Percentiles rank a stretch among this genome's conserved stretches.
Conservation (phyloP, 2,797 vertebrate genomes). For the Poecilia wingei region DNA sequence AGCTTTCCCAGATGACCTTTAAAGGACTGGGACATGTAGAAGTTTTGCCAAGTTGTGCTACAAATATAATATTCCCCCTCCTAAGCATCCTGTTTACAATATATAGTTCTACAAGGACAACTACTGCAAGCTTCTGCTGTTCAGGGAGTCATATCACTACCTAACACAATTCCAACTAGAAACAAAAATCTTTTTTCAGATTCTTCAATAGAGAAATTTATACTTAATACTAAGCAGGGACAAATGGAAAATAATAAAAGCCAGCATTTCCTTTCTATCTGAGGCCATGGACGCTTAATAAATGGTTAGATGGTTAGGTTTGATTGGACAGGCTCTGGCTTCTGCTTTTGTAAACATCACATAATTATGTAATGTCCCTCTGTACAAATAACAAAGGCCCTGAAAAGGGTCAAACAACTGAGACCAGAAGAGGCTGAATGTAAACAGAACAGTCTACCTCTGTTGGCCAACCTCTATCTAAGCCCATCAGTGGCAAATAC, state of each 20-base stretch:
- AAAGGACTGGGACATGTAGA: neutral
- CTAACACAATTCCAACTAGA: neutral
- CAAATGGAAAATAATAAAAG: neutral
- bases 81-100: neutral
- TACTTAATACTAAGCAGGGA: neutral
- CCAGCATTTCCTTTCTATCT: neutral
- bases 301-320: neutral
- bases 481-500: conserved; percentile 6
- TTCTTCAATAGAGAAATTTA: neutral
- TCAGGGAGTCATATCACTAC: neutral
- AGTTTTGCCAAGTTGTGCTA: neutral
- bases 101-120: neutral
- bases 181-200: neutral
- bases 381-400: neutral
- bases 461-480: neutral
- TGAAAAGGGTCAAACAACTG: neutral
- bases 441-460: conserved; percentile 6
- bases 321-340: neutral
- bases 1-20: conserved; percentile 4
- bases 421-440: conserved; percentile 2
- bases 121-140: neutral
- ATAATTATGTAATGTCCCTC: conserved; percentile 10
- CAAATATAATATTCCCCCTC: neutral
- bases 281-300: neutral
- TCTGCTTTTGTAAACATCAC: conserved; percentile 12